Base-by-base conservation (phyloP, 2,797 vertebrate genomes). In the Sebastes jordani region DNA sequence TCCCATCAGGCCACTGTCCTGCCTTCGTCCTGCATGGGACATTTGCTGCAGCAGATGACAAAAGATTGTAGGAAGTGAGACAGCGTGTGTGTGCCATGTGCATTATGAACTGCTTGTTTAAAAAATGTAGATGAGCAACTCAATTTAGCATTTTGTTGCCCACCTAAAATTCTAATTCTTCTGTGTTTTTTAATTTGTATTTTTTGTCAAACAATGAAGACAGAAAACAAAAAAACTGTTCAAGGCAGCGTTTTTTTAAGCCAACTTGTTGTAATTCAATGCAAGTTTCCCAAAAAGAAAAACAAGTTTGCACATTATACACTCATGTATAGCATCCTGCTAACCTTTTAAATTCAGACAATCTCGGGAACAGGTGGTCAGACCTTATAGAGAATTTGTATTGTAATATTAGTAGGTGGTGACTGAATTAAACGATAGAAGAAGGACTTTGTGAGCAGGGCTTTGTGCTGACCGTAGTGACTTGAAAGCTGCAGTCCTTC, bases 1-100 rank as follows among this genome's bases (percentile, higher is more conserved):
- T 95, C 95, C 95, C 92, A 95, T 95, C 86, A 90, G 92, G 89
- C 91, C 85, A 82, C 84, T 77, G 89, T 82, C 76, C 58, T 67
- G 84, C 87, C 76, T 64, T 85, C 36, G 58, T 84, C 86, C 85
- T 76, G 83, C 90, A 80, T 72, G 74, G 86, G 88, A 80, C 72
- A 81, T 86, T 83, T 84, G 84, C 56, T 70, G 87, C 80, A 82
- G 89, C 82, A 90, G 91, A 87, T 91, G 92, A 94, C 85, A 93
- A 93, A 93, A 94, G 91, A 93, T 75, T 52, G 86, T 68, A 88
- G 93, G 94, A 94, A 93, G 89, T 80, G 70, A 82, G 86, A 56
- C 65, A 42, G 76, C 69, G 70, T 82, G 83, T 77, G 88, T 74
- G 78, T 54, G 85, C 80, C 72, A 68, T 93, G 89, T 84, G 84